A percentile compares a stretch with the other conserved stretches of the same genome.
Evolutionary conservation across 1,140 invertebrate genomes (phyloP).

Genomic region (Drosophila burlai): DNA sequence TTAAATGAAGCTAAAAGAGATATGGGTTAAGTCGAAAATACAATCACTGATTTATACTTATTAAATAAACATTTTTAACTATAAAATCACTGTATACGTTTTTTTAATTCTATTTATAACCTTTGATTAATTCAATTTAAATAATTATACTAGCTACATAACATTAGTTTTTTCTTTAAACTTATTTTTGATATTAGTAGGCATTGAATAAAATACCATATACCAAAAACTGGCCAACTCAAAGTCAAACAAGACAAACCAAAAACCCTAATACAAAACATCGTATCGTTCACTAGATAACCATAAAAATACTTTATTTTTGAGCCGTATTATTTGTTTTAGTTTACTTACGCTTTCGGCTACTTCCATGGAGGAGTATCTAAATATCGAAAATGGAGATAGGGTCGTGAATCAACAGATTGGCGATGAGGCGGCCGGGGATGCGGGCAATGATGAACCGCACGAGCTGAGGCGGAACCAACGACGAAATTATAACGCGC

Average conservation of each 20-base stretch:
- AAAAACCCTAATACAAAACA: conserved; percentile 1
- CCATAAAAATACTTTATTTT: conserved; percentile 5
- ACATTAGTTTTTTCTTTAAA: too few species aligned
- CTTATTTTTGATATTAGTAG: not conserved
- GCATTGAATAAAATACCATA: not conserved
- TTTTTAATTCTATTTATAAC: too few species aligned
- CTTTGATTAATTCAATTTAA: not conserved
- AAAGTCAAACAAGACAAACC: not conserved
- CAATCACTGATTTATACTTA: too few species aligned
- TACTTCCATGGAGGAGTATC: conserved; percentile 6
- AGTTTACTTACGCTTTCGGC: not conserved
- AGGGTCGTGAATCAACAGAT: conserved; percentile 18
- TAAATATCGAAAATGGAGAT: conserved; percentile 16
- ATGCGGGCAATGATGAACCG: conserved; percentile 17
- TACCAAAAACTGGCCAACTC: too few species aligned
- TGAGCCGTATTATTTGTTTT: conserved; percentile 24
- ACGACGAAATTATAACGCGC: conserved; percentile 48
- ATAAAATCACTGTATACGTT: too few species aligned
- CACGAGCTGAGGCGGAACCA: conserved; percentile 28
- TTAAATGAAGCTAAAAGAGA: too few species aligned
- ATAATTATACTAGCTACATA: not conserved
- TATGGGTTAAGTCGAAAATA: too few species aligned
- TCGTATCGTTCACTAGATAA: conserved; percentile 27
- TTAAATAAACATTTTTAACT: too few species aligned
- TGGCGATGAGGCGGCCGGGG: conserved; percentile 17